phyloP scores from a whole-genome alignment of 2,797 vertebrate genomes.

The Phrynocephalus guinanensis region DNA sequence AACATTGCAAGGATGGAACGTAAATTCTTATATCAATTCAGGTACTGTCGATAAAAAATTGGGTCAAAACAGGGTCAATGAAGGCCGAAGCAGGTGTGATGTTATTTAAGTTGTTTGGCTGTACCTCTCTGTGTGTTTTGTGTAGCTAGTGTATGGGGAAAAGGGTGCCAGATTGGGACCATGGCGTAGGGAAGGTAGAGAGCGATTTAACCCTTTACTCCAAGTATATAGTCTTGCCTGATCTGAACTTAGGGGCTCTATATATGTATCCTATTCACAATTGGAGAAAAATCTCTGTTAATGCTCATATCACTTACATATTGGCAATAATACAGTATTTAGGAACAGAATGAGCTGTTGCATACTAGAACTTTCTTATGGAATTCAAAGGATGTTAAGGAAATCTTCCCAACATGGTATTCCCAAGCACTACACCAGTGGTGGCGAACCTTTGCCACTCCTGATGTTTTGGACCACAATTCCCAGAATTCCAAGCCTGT shows the following conservation, averaged over 20 bases:
- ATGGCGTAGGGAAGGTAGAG: background rate
- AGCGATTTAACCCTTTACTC: background rate
- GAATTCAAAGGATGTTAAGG: background rate
- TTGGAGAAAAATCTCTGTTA: background rate
- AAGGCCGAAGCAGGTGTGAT: background rate
- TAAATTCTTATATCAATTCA: no score
- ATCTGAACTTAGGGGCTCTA: background rate
- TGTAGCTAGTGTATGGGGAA: background rate
- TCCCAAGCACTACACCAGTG: background rate
- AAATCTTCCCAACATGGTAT: background rate
- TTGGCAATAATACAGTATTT: background rate
- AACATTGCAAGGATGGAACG: background rate
- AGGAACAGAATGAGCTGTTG: background rate
- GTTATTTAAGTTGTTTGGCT: background rate
- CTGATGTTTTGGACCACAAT: no score
- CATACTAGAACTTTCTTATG: background rate
- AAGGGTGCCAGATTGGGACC: background rate
- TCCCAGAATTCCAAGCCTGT: no score
- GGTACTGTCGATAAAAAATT: background rate
- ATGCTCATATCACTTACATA: background rate
- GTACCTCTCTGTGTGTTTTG: no score
- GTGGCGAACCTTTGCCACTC: no score
- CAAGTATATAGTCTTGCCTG: background rate
- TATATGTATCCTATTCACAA: background rate
- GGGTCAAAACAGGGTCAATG: background rate